These are phyloP conservation scores for Luidia sarsii DNA, from an alignment of 53 echinoderm and acorn worm species.

Conservation along the genomic window DNA sequence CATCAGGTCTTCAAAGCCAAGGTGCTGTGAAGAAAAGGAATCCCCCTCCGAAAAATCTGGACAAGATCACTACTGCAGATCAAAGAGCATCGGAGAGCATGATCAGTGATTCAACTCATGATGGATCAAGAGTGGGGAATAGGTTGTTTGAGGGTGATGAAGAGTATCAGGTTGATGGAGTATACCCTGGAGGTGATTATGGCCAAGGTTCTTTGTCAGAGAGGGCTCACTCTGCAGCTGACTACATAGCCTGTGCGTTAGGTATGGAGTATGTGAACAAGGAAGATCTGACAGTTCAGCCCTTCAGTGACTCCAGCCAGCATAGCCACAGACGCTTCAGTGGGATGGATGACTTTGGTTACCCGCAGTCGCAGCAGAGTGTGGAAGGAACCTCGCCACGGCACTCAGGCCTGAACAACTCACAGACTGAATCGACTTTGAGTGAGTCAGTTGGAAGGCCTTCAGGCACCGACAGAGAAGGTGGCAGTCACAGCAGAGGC, in stretches of 20 bases:
- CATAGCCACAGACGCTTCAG: background rate
- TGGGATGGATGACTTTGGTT: background rate
- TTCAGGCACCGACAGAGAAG: no score
- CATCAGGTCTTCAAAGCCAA: no score
- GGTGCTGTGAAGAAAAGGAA: no score
- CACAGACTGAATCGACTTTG: no score
- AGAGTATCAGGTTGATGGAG: background rate
- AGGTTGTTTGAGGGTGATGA: no score
- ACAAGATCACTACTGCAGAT: no score
- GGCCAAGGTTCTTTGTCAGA: background rate
- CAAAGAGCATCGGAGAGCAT: no score
- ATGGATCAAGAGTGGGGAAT: background rate
- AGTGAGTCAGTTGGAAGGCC: no score
- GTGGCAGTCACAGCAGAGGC: no score
- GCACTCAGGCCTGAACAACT: no score
- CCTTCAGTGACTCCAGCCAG: background rate
- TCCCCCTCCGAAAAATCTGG: no score
- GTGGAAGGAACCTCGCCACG: background rate
- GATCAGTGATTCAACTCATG: background rate
- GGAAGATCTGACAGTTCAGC: slow-evolving; percentile 29
- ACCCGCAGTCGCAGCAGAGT: background rate
- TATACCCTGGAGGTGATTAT: background rate
- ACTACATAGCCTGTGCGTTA: slow-evolving; percentile 43
- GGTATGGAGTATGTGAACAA: slow-evolving; percentile 30
- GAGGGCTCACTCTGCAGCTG: slow-evolving; percentile 13